Base-by-base conservation (phyloP, 2,113 vertebrate genomes). In the Forbesichthys papilliferus region DNA sequence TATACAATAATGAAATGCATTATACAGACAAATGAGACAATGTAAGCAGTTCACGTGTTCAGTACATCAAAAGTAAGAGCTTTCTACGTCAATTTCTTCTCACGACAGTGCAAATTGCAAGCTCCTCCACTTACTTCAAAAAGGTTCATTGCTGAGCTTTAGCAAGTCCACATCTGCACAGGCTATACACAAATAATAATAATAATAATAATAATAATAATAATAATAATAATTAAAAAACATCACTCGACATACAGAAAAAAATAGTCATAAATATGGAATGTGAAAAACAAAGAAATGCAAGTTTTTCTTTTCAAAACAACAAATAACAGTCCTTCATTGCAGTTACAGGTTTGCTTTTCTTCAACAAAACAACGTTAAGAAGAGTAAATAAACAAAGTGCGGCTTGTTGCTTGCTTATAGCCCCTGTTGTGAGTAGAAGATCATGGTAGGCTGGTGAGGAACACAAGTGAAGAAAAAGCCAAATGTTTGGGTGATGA, bases 61-160 rank as follows among this genome's bases (percentile, higher is more conserved):
- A 86, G 88, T 93, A 98, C 94, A 94, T 91, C 90, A 93, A 95
- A 95, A 93, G 93, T 93, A 93, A 94, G 92, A 95, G 94, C 94
- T 94, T 83, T 96, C 93, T 92, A 93, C 93, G 95, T 94, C 94
- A 94, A 94, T 93, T 93, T 93, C 87, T 91, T 94, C 96, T 96
- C 94, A 93, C 92, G 91, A 94, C 89, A 94, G 96, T 98, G 96
- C 96, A 98, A 98, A 96, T 96, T 92, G 94, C 93, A 94, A 94
- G 95, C 93, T 96, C 94, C 94, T 96, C 94, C 92, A 97, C 71
- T 94, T 93, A 94, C 92, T 91, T 94, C 92, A 88, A 88, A 94
- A 84, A 93, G 93, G 92, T 93, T 94, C 92, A 78, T 87, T 85
- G 86, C 88, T 89, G 84, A 87, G 83, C 87, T 87, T 77, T 78